Conservation (phyloP, 2,888 invertebrate species). For the Leptopilina myrica region DNA sequence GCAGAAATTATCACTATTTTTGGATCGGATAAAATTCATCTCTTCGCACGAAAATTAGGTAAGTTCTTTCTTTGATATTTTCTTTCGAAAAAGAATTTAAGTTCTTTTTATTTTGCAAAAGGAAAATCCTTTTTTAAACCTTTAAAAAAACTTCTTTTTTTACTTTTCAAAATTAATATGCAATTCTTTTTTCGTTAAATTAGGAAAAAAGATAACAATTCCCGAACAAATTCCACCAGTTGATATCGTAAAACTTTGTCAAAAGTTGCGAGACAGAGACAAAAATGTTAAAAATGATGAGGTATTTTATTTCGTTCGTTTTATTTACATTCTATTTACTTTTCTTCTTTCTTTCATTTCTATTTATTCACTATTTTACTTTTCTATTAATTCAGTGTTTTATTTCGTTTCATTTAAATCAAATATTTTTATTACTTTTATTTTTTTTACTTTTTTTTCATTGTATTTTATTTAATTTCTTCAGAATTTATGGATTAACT, state of each 20-base stretch:
- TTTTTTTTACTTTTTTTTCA: no score
- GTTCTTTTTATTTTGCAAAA: slow-evolving; percentile 34
- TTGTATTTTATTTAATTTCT: no score
- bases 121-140: slow-evolving; percentile 1
- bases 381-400: no score
- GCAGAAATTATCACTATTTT: slow-evolving; percentile 90
- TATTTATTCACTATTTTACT: not conserved
- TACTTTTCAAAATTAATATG: slow-evolving; percentile 44
- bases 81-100: slow-evolving; percentile 71
- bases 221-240: slow-evolving; percentile 78
- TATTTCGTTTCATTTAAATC: no score
- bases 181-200: slow-evolving; percentile 51
- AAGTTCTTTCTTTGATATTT: slow-evolving; percentile 1
- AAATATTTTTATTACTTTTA: slow-evolving; percentile 59
- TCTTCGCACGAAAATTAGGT: slow-evolving; percentile 84
- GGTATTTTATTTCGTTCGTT: slow-evolving; percentile 62
- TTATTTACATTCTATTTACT: slow-evolving; percentile 29
- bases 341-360: slow-evolving; percentile 36
- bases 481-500: no score
- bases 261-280: slow-evolving; percentile 69
- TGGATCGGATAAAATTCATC: slow-evolving; percentile 84
- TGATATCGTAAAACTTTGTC: slow-evolving; percentile 73
- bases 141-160: slow-evolving; percentile 41
- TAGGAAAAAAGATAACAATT: slow-evolving; percentile 79
- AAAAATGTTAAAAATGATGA: slow-evolving; percentile 56